A percentile compares a stretch with the other conserved stretches of the same genome.
Evolutionary conservation across 1,140 invertebrate species (phyloP).

Genomic region (Polyergus mexicanus): DNA sequence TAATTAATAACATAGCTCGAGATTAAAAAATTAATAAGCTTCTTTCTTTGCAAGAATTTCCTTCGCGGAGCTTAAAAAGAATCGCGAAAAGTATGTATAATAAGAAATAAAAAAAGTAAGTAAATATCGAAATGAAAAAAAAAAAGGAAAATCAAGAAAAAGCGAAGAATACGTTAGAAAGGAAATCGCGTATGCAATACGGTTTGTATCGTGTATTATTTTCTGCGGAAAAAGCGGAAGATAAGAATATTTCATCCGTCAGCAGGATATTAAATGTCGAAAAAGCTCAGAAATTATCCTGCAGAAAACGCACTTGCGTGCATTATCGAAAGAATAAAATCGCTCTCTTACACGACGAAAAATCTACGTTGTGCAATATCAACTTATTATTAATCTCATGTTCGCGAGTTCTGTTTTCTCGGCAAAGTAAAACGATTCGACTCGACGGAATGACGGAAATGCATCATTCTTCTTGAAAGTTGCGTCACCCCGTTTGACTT

Average conservation of each 20-base stretch:
- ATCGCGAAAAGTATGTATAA: neutral
- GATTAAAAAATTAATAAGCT: constrained; percentile 45
- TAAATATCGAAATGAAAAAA: neutral
- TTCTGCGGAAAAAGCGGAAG: neutral
- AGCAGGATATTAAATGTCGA: constrained; percentile 43
- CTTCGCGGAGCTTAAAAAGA: neutral
- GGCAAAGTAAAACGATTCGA: neutral
- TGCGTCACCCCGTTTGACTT: neutral
- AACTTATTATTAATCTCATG: constrained; percentile 22
- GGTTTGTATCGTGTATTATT: constrained; percentile 17
- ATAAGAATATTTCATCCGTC: constrained; percentile 15
- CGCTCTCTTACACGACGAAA: neutral
- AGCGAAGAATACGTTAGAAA: neutral
- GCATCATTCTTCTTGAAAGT: neutral
- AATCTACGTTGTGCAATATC: neutral
- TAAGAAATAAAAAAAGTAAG: neutral
- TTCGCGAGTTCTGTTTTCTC: neutral
- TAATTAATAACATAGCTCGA: neutral
- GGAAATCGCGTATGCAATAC: constrained; percentile 9
- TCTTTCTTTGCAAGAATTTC: neutral
- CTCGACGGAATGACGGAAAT: neutral
- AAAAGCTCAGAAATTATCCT: constrained; percentile 15
- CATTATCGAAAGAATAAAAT: neutral
- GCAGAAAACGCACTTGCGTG: neutral
- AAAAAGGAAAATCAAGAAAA: constrained; percentile 1